phyloP scores from a whole-genome alignment of 2,888 invertebrate species.

The Lithophane ornitopus region DNA sequence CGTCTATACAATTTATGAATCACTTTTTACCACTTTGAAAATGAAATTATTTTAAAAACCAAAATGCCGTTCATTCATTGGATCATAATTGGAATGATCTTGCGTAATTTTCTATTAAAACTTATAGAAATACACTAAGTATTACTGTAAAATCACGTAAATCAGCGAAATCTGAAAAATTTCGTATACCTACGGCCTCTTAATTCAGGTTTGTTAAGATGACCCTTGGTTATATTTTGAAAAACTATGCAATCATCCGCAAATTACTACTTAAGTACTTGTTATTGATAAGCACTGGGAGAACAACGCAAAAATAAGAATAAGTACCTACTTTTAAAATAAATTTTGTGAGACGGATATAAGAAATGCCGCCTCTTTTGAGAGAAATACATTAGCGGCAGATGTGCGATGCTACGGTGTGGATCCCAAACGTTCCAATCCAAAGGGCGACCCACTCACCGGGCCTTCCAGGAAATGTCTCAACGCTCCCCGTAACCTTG shows the following conservation, averaged over 20 bases:
- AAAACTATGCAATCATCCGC: not conserved
- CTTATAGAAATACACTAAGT: too few species aligned
- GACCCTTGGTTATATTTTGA: not conserved
- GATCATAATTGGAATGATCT: too few species aligned
- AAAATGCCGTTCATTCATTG: too few species aligned
- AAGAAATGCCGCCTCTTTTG: constrained; percentile 69
- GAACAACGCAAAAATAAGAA: constrained; percentile 29
- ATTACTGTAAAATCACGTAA: too few species aligned
- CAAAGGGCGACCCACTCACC: constrained; percentile 79
- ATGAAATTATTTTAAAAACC: too few species aligned
- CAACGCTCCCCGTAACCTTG: constrained; percentile 74
- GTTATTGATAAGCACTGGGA: constrained; percentile 1
- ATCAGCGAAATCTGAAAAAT: too few species aligned
- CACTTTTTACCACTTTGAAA: too few species aligned
- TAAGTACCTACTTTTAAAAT: constrained; percentile 6
- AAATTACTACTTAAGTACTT: constrained; percentile 9
- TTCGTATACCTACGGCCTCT: too few species aligned
- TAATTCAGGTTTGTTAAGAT: not conserved
- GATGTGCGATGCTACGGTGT: constrained; percentile 81
- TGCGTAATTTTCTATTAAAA: too few species aligned
- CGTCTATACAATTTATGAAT: too few species aligned
- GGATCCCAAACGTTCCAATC: constrained; percentile 75
- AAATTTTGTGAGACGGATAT: constrained; percentile 60
- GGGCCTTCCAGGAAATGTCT: constrained; percentile 88
- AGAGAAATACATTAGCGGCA: constrained; percentile 80